Evolutionary conservation across 1,140 invertebrate genomes (phyloP), one percentile per base, ranked within the genome.

Genomic region (Drosophila arawakana): DNA sequence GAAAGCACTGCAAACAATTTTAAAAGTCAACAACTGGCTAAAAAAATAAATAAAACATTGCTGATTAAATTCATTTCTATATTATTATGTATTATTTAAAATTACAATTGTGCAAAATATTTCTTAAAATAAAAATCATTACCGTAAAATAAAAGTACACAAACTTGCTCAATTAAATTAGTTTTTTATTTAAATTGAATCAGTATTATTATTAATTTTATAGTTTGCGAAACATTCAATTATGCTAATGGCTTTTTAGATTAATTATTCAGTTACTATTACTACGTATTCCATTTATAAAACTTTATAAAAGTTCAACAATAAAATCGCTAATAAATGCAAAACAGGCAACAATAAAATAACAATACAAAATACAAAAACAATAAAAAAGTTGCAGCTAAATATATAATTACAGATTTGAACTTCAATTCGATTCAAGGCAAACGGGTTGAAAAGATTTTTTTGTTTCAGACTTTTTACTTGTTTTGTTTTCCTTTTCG

Each of bases 341-440:
- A 57, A 72, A 58, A 44, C 25, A 35, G 54, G 49, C 50, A 37
- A 37, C 49, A 7, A 30, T 30, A 6, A 30, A 30, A 30, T 5
- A 30, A 30, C 25, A 30, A 6, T 30, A 30, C 25, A 30, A 30
- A 52, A 30, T 13, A 52, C 25, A 34, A 34, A 2, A 35, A 35
- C 35, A 35, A 34, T 50, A 47, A 61, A 63, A 67, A 81, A 67
- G 15, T 10, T 59, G 44, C 66, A 61, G 60, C 63, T 67, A 60
- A 82, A 82, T 75, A 76, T 72, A 58, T 76, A 82, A 80, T 83
- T 80, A 83, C 70, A 58, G 49, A 67, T 75, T 80, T 83, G 80
- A 83, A 83, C 81, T 83, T 83, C 80, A 83, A 80, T 73, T 76
- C 67, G 49, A 66, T 84, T 83, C 80, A 83, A 83, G 80, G 80